phyloP scores from a whole-genome alignment of 2,113 vertebrate species.

The Phalacrocorax brasilianus region DNA sequence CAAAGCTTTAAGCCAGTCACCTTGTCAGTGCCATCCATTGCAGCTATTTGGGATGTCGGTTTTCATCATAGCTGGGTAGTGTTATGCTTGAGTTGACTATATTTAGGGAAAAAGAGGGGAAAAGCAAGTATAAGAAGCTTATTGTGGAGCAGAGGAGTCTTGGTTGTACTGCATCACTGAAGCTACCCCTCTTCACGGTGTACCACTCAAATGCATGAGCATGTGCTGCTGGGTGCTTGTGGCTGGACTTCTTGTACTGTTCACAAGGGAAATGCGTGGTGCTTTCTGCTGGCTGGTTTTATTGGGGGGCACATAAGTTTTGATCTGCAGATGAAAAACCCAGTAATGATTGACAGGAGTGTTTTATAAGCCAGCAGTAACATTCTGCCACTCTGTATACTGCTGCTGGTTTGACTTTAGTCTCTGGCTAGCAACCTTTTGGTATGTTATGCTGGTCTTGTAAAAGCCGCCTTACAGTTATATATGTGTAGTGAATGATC shows the following conservation, averaged over 20 bases:
- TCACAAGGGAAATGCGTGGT: background rate
- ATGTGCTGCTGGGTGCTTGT: background rate
- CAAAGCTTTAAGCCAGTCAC: background rate
- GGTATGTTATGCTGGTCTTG: background rate
- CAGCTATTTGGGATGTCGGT: background rate
- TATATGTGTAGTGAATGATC: background rate
- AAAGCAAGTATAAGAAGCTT: background rate
- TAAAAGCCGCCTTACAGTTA: background rate
- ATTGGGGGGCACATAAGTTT: background rate
- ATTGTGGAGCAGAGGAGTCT: background rate
- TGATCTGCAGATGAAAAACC: background rate
- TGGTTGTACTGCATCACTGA: background rate
- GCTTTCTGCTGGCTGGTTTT: background rate
- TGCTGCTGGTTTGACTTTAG: background rate
- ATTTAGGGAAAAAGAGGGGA: background rate
- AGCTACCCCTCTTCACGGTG: background rate
- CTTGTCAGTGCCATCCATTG: fast-evolving
- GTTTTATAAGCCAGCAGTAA: background rate
- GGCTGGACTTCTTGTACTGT: background rate
- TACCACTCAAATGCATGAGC: background rate
- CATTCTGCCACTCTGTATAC: background rate
- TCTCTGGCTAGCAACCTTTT: background rate
- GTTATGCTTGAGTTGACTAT: background rate
- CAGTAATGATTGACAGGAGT: background rate
- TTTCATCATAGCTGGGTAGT: background rate